Percentiles rank a stretch among this genome's conserved stretches.
These are phyloP conservation scores for Carterocephalus palaemon DNA, from an alignment of 2,888 invertebrate genomes.

Conservation along the genomic window DNA sequence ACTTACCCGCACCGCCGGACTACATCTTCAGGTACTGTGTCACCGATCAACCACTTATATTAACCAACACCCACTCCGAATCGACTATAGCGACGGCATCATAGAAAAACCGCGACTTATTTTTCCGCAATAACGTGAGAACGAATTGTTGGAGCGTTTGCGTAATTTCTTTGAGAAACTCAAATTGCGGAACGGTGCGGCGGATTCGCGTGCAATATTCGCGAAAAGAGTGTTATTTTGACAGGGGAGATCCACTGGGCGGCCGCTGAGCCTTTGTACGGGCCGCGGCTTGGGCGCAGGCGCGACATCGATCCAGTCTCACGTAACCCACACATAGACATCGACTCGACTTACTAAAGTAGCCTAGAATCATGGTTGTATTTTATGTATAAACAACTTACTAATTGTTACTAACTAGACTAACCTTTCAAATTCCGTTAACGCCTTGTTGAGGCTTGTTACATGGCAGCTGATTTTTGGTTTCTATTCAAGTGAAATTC, in stretches of 20 bases:
- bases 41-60: constrained; percentile 36
- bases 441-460: too few relatives aligned
- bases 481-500: too few relatives aligned
- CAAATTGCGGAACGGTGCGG: constrained; percentile 28
- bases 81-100: constrained; percentile 11
- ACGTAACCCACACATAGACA: constrained; percentile 19
- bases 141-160: background rate
- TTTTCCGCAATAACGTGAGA: constrained; percentile 31
- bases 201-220: constrained; percentile 45
- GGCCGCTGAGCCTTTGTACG: constrained; percentile 65
- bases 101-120: constrained; percentile 7
- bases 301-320: constrained; percentile 62
- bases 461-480: too few relatives aligned
- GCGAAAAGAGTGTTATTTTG: constrained; percentile 63
- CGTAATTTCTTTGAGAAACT: constrained; percentile 11
- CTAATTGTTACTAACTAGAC: too few relatives aligned
- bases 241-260: constrained; percentile 56
- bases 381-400: too few relatives aligned
- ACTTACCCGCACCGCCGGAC: constrained; percentile 47
- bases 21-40: constrained; percentile 56
- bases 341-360: constrained; percentile 9
- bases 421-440: too few relatives aligned
- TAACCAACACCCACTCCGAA: constrained; percentile 7
- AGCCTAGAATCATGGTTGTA: constrained; percentile 8
- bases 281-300: constrained; percentile 52